Base-by-base conservation (phyloP, 1,140 invertebrate genomes). In the Drosophila pandora region DNA sequence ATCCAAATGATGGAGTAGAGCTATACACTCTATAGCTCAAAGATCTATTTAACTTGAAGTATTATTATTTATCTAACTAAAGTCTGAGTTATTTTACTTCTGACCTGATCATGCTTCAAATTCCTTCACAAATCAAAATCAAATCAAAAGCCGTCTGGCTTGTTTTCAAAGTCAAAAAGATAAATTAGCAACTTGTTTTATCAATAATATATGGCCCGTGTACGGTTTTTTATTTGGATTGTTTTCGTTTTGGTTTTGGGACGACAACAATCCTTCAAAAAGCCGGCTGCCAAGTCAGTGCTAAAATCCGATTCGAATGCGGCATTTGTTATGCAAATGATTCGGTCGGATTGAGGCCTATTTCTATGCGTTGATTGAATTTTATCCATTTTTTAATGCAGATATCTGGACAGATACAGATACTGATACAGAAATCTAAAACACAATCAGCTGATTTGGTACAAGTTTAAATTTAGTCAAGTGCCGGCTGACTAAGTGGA, bases 101-200 rank as follows among this genome's bases (percentile, higher is more conserved):
- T 57, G 37, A 12, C 17, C 58, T 49, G 61, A 50, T 61, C 56
- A 43, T 54, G 17, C 49, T 41, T 67, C 52, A 60, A 65, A 65
- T 67, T 75, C 71, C 59, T 75, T 58, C 53, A 41, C 70, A 75
- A 57, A 28, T 23, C 9, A 55, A 28, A 28, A 28, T 65, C 61
- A 68, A 68, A 68, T 67, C 41, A 77, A 87, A 81, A 53, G 77
- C 61, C 49, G 82, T 78, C 55, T 53, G 54, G 78, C 82, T 68
- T 47, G 82, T 85, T 85, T 67, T 50, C 53, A 55, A 56, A 57
- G 17, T 56, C 57, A 60, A 49, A 13, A 76, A 58, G 45, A 80
- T 84, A 77, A 80, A 84, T 81, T 74, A 80, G 63, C 73, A 85
- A 85, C 73, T 81, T 71, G 68, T 85, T 74, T 81, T 62, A 74